Conservation (phyloP, 2,888 invertebrate genomes). For the Andrena flavipes region DNA sequence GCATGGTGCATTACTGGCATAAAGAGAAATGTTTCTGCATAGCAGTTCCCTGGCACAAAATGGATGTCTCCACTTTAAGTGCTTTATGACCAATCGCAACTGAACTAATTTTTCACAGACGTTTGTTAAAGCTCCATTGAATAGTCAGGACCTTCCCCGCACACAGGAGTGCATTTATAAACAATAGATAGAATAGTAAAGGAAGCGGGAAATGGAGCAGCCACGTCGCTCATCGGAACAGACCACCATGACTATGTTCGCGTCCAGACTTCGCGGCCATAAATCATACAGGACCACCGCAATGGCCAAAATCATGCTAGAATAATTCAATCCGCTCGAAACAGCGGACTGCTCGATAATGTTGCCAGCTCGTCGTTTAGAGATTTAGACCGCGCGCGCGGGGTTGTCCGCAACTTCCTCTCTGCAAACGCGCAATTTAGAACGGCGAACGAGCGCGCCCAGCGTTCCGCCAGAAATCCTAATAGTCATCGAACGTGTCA, state of each 20-base stretch:
- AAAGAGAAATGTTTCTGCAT: too few species aligned
- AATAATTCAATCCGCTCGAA: not conserved
- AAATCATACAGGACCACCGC: conserved; percentile 32
- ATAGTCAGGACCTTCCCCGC: not conserved
- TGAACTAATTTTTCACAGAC: too few species aligned
- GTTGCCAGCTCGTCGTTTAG: conserved; percentile 10
- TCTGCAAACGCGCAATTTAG: not conserved
- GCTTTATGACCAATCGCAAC: too few species aligned
- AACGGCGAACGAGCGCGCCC: conserved; percentile 3
- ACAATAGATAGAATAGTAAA: not conserved
- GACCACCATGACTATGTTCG: conserved; percentile 4
- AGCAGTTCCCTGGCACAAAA: too few species aligned
- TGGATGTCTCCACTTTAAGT: too few species aligned
- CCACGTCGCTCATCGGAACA: conserved; percentile 11
- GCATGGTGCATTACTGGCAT: too few species aligned
- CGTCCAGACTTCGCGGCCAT: conserved; percentile 14
- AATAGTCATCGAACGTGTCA: conserved; percentile 48
- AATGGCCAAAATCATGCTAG: conserved; percentile 14
- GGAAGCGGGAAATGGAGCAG: not conserved
- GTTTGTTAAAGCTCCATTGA: too few species aligned
- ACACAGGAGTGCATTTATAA: not conserved
- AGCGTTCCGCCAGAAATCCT: conserved; percentile 47
- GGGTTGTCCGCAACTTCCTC: not conserved
- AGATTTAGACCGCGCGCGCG: not conserved
- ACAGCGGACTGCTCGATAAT: not conserved